These are phyloP conservation scores for Clavelina lepadiformis DNA, from an alignment of 23 tunicate genomes.

Conservation along the genomic window DNA sequence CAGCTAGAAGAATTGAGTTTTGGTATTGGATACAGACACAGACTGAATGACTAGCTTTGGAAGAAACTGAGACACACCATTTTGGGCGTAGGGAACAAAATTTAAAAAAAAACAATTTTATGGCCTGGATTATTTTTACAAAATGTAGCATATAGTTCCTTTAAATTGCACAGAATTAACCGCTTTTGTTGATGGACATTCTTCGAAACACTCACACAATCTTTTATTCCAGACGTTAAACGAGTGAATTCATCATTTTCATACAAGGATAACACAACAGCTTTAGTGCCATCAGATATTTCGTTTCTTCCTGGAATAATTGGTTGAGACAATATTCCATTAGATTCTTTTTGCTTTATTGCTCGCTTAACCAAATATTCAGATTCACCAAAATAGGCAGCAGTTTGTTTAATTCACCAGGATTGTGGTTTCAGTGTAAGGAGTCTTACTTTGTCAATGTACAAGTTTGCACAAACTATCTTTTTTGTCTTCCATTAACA, in stretches of 20 bases:
- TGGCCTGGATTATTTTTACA: neutral
- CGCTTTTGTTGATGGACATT: conserved; percentile 1
- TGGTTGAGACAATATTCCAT: conserved; percentile 7
- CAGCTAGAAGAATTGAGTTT: conserved; percentile 6
- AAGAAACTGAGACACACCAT: conserved; percentile 5
- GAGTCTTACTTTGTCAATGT: conserved; percentile 2
- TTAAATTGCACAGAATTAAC: conserved; percentile 7
- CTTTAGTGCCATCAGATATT: conserved; percentile 6
- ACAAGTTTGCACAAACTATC: neutral
- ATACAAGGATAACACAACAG: neutral
- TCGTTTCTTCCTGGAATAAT: conserved; percentile 5
- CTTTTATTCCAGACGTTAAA: too few species aligned
- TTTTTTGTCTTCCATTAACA: neutral
- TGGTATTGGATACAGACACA: neutral
- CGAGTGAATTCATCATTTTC: conserved; percentile 5
- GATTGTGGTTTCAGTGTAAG: conserved; percentile 5
- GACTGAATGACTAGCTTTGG: conserved; percentile 8
- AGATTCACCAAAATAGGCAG: conserved; percentile 11
- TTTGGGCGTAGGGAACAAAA: conserved; percentile 7
- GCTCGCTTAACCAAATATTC: neutral
- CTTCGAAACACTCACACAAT: neutral
- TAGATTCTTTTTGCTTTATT: conserved; percentile 8
- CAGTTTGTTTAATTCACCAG: conserved; percentile 10
- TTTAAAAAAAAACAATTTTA: conserved; percentile 6
- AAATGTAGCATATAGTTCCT: conserved; percentile 4